phyloP scores from a whole-genome alignment of 1,140 invertebrate genomes.

The Hyphantria cunea region DNA sequence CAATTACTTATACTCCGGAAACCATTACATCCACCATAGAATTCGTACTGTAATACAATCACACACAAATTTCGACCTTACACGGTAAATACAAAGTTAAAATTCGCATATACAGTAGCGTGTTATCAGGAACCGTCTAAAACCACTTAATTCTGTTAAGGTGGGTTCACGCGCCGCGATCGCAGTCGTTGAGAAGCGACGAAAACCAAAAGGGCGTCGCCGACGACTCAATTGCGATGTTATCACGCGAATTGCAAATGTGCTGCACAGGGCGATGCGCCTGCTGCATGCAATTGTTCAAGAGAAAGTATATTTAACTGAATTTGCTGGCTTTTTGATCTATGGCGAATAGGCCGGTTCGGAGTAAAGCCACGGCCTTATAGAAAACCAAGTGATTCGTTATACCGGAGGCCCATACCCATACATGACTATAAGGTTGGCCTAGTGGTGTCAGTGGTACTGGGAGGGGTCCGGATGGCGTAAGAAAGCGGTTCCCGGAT shows the following conservation, averaged over 20 bases:
- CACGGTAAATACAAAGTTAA: conserved; percentile 9
- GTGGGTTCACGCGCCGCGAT: conserved; percentile 11
- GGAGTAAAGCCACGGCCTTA: too few relatives aligned
- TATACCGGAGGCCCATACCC: too few relatives aligned
- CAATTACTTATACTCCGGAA: conserved; percentile 16
- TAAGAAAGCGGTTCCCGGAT: too few relatives aligned
- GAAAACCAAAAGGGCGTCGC: conserved; percentile 12
- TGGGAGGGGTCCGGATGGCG: too few relatives aligned
- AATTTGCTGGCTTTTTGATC: too few relatives aligned
- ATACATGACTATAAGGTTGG: too few relatives aligned
- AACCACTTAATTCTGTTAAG: conserved; percentile 22
- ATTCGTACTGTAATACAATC: background rate
- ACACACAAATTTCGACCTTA: conserved; percentile 1
- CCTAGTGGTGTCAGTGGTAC: too few relatives aligned
- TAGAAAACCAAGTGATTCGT: too few relatives aligned
- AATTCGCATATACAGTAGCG: background rate
- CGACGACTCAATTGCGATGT: conserved; percentile 30
- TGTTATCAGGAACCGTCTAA: conserved; percentile 18
- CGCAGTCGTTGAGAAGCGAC: conserved; percentile 4
- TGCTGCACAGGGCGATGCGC: background rate
- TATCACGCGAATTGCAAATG: conserved; percentile 20
- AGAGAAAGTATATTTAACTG: too few relatives aligned
- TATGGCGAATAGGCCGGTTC: too few relatives aligned
- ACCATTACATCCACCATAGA: conserved; percentile 8
- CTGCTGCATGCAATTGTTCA: conserved; percentile 4